These are phyloP conservation scores for Syrista parreyssii DNA, from an alignment of 2,888 invertebrate genomes.

Conservation along the genomic window DNA sequence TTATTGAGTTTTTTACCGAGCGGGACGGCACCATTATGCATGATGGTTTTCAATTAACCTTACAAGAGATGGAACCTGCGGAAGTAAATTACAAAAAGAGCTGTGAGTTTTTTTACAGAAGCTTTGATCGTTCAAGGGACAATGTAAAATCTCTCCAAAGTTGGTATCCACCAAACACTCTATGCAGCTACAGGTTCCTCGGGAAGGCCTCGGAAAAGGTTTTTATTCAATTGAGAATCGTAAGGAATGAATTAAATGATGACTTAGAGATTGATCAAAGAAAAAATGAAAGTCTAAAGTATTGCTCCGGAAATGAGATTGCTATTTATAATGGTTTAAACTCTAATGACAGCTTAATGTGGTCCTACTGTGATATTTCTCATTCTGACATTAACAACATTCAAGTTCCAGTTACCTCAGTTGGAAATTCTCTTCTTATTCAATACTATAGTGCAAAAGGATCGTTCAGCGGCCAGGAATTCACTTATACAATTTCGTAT, in stretches of 20 bases:
- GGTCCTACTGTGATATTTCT: conserved; percentile 56
- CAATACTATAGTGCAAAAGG: conserved; percentile 55
- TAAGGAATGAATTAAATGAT: conserved; percentile 40
- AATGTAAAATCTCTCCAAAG: conserved; percentile 43
- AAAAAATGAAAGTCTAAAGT: conserved; percentile 40
- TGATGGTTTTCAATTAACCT: conserved; percentile 52
- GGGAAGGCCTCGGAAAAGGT: conserved; percentile 52
- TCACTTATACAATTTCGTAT: conserved; percentile 54
- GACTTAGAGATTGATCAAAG: conserved; percentile 22
- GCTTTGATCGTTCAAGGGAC: conserved; percentile 32
- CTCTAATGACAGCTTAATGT: conserved; percentile 46
- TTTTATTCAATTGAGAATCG: conserved; percentile 51
- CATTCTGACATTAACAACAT: conserved; percentile 56
- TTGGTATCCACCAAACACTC: conserved; percentile 38
- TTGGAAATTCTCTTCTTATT: conserved; percentile 47
- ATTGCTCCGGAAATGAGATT: conserved; percentile 53
- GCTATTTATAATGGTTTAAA: conserved; percentile 50
- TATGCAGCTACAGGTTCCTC: conserved; percentile 51
- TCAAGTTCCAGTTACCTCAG: conserved; percentile 52
- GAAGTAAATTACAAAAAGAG: conserved; percentile 15
- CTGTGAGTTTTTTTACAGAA: conserved; percentile 49
- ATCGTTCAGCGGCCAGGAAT: conserved; percentile 54
- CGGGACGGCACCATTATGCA: conserved; percentile 57
- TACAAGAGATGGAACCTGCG: conserved; percentile 42
- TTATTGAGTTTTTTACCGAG: conserved; percentile 50